Conservation (phyloP, 2,888 invertebrate species). For the Mesodorylaimus sp. region DNA sequence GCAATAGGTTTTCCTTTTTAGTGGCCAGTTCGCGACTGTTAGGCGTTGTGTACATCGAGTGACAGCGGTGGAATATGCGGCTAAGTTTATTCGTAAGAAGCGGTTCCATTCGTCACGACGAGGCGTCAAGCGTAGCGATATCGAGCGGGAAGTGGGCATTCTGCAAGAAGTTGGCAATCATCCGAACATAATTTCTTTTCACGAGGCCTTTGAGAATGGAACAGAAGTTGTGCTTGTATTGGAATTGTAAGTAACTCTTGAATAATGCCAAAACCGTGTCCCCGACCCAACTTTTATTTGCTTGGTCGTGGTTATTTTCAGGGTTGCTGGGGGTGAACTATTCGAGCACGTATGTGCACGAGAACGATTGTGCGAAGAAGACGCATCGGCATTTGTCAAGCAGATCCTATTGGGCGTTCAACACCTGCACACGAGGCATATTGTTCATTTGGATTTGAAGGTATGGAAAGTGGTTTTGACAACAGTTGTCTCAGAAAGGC, state of each 20-base stretch:
- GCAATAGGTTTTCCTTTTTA: conserved; percentile 32
- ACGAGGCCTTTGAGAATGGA: conserved; percentile 45
- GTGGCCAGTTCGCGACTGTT: conserved; percentile 48
- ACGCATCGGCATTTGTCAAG: conserved; percentile 43
- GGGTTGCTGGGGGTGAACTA: conserved; percentile 47
- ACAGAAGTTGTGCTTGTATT: conserved; percentile 43
- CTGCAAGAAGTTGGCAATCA: conserved; percentile 42
- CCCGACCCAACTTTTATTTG: background rate
- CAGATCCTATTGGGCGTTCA: conserved; percentile 46
- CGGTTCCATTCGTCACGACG: conserved; percentile 38
- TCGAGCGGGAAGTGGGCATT: conserved; percentile 39
- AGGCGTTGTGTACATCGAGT: conserved; percentile 40
- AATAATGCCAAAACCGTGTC: background rate
- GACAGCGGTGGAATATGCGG: conserved; percentile 42
- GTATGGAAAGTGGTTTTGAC: conserved; percentile 18
- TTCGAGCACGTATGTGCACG: conserved; percentile 43
- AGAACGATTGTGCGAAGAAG: conserved; percentile 41
- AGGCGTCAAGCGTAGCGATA: conserved; percentile 43
- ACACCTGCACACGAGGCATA: conserved; percentile 44
- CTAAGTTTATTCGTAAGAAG: conserved; percentile 46
- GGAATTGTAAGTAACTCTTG: conserved; percentile 38
- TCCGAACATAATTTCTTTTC: conserved; percentile 44
- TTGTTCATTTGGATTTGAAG: conserved; percentile 49
- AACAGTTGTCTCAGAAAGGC: background rate
- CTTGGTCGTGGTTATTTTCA: conserved; percentile 21